Evolutionary conservation across 2,113 vertebrate species (phyloP), one percentile per base, ranked within the genome.

Genomic region (Saguinus imperator): DNA sequence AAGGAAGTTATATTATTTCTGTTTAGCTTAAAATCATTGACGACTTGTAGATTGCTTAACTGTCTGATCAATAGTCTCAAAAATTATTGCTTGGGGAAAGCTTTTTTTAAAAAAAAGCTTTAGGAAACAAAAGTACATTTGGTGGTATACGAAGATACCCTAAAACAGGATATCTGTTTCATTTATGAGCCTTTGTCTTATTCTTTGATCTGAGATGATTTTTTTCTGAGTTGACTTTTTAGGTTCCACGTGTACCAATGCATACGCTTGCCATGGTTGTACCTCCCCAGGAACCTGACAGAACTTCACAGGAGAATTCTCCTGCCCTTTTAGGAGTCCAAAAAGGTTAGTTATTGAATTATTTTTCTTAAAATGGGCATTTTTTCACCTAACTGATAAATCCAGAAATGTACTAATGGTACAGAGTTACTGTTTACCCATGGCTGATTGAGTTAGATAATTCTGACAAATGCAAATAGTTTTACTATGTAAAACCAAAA

Each of bases 161-260:
- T 81, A 81, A 95, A 93, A 80, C 25, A 94, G 23, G 3, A 55
- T 87, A 25, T 80, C n/a, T 77, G 8, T 91, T 93, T 97, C 52
- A 57, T 73, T 87, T 93, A 66, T 93, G 29, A 35, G 20, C 10
- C 20, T 95, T 91, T 68, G 4, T 83, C 94, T 91, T 94, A 75
- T 64, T 94, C 50, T 88, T 87, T 93, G 94, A 57, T 91, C 96
- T 98, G 97, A 98, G 91, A 94, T 95, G 29, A 93, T 73, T 95
- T 89, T 98, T 97, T 97, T 98, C 88, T 98, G 98, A 98, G 97
- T 98, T 98, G 94, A 94, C 98, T 91, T 98, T 97, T 97, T 98
- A 99, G 99, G 99, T 99, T 98, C 99, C 99, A 98, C 99, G 99
- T 98, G 99, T 99, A 97, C 99, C 99, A 95, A 99, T 99, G 99